Percentiles rank a stretch among this genome's conserved stretches.
Conservation (phyloP, 1,140 invertebrate genomes). For the Pomacea maculata region DNA sequence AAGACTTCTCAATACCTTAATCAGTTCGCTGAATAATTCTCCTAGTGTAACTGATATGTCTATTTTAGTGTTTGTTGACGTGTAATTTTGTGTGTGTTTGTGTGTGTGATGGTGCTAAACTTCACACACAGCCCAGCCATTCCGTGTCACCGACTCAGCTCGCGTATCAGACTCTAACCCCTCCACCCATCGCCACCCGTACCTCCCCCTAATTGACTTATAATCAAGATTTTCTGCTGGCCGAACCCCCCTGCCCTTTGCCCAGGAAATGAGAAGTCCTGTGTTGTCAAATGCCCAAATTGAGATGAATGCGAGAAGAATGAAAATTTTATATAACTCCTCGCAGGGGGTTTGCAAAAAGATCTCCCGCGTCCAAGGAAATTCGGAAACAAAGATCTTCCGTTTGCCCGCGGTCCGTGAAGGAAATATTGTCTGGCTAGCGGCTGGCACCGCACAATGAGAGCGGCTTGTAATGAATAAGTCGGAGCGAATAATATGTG, state of each 20-base stretch:
- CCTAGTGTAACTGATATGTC: too few species aligned
- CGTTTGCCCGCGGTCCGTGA: neutral
- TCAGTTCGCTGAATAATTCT: too few species aligned
- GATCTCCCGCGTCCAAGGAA: neutral
- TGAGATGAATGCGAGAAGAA: constrained; percentile 21
- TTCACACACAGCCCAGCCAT: too few species aligned
- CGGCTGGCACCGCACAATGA: neutral
- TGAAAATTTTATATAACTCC: constrained; percentile 24
- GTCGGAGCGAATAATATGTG: constrained; percentile 22
- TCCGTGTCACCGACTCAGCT: too few species aligned
- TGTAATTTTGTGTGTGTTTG: neutral
- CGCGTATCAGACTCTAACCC: too few species aligned
- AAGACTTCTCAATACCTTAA: too few species aligned
- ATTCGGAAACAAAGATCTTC: constrained; percentile 1
- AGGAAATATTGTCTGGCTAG: constrained; percentile 9
- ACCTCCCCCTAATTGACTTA: constrained; percentile 5
- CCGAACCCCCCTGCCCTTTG: neutral
- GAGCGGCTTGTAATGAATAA: constrained; percentile 13
- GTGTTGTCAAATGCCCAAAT: constrained; percentile 25
- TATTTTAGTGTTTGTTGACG: too few species aligned
- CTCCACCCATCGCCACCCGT: too few species aligned
- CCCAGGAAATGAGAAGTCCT: constrained; percentile 17
- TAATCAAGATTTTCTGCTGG: constrained; percentile 2
- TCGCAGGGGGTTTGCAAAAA: neutral
- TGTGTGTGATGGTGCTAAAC: neutral